Percentiles rank a stretch among this genome's conserved stretches.
phyloP scores from a whole-genome alignment of 2,888 invertebrate species.

The Platycheirus rosarum region DNA sequence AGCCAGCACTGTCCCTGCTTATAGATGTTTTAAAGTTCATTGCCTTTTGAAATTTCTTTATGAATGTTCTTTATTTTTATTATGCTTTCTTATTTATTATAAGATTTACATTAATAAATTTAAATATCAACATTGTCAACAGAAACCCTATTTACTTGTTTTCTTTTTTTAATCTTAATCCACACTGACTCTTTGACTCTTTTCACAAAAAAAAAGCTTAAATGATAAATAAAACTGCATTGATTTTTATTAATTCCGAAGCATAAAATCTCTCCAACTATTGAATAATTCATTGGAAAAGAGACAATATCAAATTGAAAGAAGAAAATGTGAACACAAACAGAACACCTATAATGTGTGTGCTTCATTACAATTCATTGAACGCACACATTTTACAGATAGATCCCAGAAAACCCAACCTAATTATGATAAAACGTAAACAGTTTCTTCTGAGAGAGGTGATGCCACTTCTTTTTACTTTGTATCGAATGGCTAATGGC shows the following conservation, averaged over 20 bases:
- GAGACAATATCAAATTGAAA: conserved; percentile 30
- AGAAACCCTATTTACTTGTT: neutral
- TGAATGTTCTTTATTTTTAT: no score
- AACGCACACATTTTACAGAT: conserved; percentile 48
- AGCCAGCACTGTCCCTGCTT: no score
- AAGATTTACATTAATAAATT: no score
- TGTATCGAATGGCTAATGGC: conserved; percentile 10
- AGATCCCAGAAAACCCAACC: conserved; percentile 8
- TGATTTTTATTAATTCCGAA: conserved; percentile 36
- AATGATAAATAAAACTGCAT: conserved; percentile 37
- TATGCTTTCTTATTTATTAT: no score
- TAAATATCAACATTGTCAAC: neutral
- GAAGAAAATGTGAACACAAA: conserved; percentile 17
- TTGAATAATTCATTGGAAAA: conserved; percentile 63
- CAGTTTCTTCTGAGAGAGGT: neutral
- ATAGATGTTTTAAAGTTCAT: no score
- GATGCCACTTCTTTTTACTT: neutral
- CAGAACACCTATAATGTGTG: neutral
- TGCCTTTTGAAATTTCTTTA: no score
- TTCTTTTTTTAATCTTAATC: neutral
- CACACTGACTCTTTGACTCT: neutral
- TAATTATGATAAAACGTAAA: conserved; percentile 65
- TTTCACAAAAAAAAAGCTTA: conserved; percentile 28
- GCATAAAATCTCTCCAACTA: conserved; percentile 34
- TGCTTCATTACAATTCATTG: conserved; percentile 54